Percentiles rank a stretch among this genome's conserved stretches.
These are phyloP conservation scores for Lutraria rhynchaena DNA, from an alignment of 1,140 invertebrate species.

Conservation along the genomic window DNA sequence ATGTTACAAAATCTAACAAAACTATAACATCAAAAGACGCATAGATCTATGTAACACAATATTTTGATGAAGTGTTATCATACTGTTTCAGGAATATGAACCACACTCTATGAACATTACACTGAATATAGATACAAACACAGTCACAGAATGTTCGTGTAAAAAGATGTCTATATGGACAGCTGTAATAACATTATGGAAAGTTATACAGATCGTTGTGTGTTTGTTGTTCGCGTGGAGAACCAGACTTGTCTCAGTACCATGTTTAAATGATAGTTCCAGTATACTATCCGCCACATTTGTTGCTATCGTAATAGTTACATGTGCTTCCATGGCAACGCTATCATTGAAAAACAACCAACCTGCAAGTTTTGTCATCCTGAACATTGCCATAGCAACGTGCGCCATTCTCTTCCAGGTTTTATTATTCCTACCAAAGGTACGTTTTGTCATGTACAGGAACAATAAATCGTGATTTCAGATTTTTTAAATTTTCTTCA, in stretches of 20 bases:
- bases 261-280: slow-evolving; percentile 33
- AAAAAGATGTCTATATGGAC: slow-evolving; percentile 38
- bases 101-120: background rate
- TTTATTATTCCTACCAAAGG: slow-evolving; percentile 50
- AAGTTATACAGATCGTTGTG: background rate
- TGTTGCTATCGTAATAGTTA: slow-evolving; percentile 33
- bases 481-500: too few relatives aligned
- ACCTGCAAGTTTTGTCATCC: slow-evolving; percentile 20
- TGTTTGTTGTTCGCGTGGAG: slow-evolving; percentile 49
- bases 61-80: too few relatives aligned
- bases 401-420: slow-evolving; percentile 30
- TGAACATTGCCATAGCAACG: slow-evolving; percentile 5
- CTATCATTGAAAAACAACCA: background rate
- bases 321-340: slow-evolving; percentile 39
- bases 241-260: slow-evolving; percentile 27
- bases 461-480: too few relatives aligned
- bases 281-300: slow-evolving; percentile 36
- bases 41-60: too few relatives aligned
- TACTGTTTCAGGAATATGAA: background rate
- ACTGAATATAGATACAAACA: background rate
- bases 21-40: too few relatives aligned
- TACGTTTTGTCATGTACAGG: too few relatives aligned
- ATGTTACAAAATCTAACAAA: too few relatives aligned
- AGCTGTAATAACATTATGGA: slow-evolving; percentile 27
- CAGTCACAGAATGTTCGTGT: slow-evolving; percentile 30